A percentile compares a stretch with the other conserved stretches of the same genome.
phyloP scores from a whole-genome alignment of 2,113 vertebrate species.

The Ovis aries region ARS-UI_Ramb_v3.0 NC_056064.1:51766001-51766500 shows the following conservation, averaged over 20 bases:
- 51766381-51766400: conserved; percentile 85
- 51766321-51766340: rapidly evolving
- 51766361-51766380: background rate
- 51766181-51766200: rapidly evolving
- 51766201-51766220: background rate
- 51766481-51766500: conserved; percentile 72
- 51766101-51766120: background rate
- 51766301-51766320: rapidly evolving
- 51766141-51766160: background rate
- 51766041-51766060: rapidly evolving
- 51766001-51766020: background rate
- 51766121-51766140: background rate
- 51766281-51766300: rapidly evolving
- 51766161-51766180: background rate
- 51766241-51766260: rapidly evolving
- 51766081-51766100: rapidly evolving
- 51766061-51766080: rapidly evolving
- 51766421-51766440: conserved; percentile 92
- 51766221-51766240: rapidly evolving
- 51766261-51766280: rapidly evolving
- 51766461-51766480: conserved; percentile 95
- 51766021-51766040: background rate
- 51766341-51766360: background rate
- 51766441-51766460: conserved; percentile 95
- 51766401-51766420: conserved; percentile 94